A percentile compares a stretch with the other conserved stretches of the same genome.
Evolutionary conservation across 2,113 vertebrate genomes (phyloP).

Genomic region (Benitochromis conjunctus): DNA sequence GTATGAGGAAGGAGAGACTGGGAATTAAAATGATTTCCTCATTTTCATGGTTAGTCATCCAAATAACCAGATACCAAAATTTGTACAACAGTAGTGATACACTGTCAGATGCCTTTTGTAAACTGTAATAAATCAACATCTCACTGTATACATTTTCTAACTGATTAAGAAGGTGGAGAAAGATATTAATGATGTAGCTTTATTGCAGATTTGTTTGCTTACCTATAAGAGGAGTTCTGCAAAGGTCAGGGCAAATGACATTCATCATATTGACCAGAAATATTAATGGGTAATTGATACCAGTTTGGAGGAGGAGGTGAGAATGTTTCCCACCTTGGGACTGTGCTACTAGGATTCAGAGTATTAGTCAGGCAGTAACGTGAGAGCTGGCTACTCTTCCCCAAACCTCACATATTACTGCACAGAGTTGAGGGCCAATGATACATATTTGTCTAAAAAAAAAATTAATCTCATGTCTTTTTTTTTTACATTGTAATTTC

Average conservation of each 20-base stretch:
- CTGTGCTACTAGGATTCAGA: neutral
- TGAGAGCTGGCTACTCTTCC: neutral
- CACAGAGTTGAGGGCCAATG: neutral
- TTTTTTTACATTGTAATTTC: neutral
- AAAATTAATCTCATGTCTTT: neutral
- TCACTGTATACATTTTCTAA: neutral
- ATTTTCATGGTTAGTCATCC: no score
- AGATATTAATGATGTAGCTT: neutral
- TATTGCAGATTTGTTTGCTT: neutral
- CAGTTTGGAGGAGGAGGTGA: neutral
- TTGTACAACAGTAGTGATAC: neutral
- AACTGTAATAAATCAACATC: neutral
- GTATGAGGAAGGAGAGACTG: neutral
- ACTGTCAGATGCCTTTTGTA: neutral
- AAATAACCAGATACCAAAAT: no score
- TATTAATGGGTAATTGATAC: neutral
- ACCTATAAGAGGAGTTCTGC: neutral
- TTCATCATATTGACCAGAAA: neutral
- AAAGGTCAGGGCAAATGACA: neutral
- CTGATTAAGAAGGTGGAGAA: neutral
- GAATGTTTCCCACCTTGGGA: neutral
- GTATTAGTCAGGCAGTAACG: neutral
- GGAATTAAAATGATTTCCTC: neutral
- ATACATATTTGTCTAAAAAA: neutral
- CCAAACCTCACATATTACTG: neutral